These are phyloP conservation scores for Acrobasis repandana DNA, from an alignment of 2,888 invertebrate species.

Conservation along the genomic window DNA sequence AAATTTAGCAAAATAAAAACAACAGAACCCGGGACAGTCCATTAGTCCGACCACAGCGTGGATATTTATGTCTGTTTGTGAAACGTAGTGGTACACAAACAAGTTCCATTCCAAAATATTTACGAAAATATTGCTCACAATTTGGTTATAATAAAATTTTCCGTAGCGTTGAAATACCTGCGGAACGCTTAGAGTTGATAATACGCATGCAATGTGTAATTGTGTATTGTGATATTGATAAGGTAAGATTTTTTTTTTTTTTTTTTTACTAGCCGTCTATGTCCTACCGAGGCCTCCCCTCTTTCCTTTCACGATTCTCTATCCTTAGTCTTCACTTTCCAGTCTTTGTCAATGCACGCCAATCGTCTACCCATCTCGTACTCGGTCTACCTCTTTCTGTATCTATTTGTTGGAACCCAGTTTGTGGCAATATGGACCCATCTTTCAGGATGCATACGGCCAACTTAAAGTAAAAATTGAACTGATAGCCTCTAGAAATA, in stretches of 20 bases:
- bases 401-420: too few relatives aligned
- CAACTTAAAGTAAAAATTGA: too few relatives aligned
- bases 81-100: conserved; percentile 59
- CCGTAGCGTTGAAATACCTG: conserved; percentile 53
- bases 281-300: too few relatives aligned
- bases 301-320: too few relatives aligned
- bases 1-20: conserved; percentile 24
- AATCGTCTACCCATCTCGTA: too few relatives aligned
- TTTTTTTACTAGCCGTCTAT: too few relatives aligned
- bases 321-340: too few relatives aligned
- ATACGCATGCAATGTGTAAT: conserved; percentile 35
- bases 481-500: too few relatives aligned
- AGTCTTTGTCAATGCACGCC: too few relatives aligned
- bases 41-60: conserved; percentile 32
- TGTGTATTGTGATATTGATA: neutral
- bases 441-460: too few relatives aligned
- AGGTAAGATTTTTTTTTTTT: neutral
- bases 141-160: conserved; percentile 79
- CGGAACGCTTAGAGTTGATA: conserved; percentile 52
- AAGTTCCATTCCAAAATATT: conserved; percentile 74
- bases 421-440: too few relatives aligned
- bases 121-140: conserved; percentile 79
- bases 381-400: too few relatives aligned
- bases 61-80: conserved; percentile 61
- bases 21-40: conserved; percentile 30